Percentiles rank a stretch among this genome's conserved stretches.
phyloP scores from a whole-genome alignment of 1,140 invertebrate species.

The Ceratosolen fusciceps region DNA sequence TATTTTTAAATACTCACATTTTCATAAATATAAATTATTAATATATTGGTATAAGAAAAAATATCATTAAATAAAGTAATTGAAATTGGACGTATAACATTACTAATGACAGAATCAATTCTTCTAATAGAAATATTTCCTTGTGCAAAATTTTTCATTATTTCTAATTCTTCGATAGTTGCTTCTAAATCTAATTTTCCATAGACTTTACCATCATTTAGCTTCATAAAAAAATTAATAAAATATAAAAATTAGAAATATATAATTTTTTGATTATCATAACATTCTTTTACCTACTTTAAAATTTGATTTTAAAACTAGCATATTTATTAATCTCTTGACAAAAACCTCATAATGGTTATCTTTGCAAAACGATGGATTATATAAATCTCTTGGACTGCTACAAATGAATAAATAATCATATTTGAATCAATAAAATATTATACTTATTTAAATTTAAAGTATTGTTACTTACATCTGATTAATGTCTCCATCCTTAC shows the following conservation, averaged over 20 bases:
- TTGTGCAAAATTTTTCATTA: conserved; percentile 53
- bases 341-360: conserved; percentile 55
- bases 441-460: background rate
- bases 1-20: conserved; percentile 52
- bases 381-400: background rate
- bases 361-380: conserved; percentile 40
- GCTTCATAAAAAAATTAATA: conserved; percentile 49
- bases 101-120: conserved; percentile 57
- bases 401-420: conserved; percentile 5
- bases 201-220: conserved; percentile 47
- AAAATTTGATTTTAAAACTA: conserved; percentile 54
- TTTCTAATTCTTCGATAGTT: conserved; percentile 53
- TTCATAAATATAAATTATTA: conserved; percentile 44
- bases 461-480: conserved; percentile 4
- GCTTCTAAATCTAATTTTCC: conserved; percentile 55
- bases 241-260: background rate
- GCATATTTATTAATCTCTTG: conserved; percentile 56
- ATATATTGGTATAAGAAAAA: conserved; percentile 27
- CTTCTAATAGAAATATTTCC: conserved; percentile 56
- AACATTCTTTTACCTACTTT: conserved; percentile 57
- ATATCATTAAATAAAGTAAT: conserved; percentile 39
- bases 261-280: background rate
- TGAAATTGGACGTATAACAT: conserved; percentile 51
- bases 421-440: background rate
- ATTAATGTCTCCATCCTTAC: background rate